Evolutionary conservation across 2,113 vertebrate genomes (phyloP).

Genomic region (Nymphicus hollandicus): DNA sequence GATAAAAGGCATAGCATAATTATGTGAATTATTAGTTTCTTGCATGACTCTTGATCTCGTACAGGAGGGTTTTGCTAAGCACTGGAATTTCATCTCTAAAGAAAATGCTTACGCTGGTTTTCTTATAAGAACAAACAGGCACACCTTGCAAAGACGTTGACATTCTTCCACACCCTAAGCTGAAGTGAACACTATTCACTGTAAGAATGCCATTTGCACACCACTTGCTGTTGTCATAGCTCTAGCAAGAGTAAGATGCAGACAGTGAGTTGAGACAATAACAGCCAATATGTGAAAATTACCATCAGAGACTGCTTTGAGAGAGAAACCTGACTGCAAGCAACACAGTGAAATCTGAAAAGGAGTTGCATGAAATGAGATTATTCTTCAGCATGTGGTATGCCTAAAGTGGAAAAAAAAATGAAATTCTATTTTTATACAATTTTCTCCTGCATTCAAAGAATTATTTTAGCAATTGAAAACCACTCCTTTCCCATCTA

Average conservation of each 20-base stretch:
- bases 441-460: background rate
- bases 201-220: background rate
- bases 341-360: background rate
- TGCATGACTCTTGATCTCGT: background rate
- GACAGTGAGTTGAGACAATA: background rate
- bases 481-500: background rate
- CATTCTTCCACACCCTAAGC: background rate
- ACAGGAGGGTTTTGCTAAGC: background rate
- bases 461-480: slow-evolving; percentile 6
- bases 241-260: background rate
- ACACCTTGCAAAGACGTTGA: background rate
- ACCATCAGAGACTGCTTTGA: background rate
- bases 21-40: background rate
- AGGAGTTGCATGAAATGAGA: background rate
- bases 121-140: background rate
- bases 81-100: background rate
- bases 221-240: background rate
- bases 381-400: background rate
- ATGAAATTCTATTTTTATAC: background rate
- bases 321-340: background rate
- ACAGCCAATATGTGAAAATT: background rate
- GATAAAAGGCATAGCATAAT: background rate
- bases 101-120: background rate
- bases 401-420: background rate
- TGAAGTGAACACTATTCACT: background rate